phyloP scores from a whole-genome alignment of 37 sponge, comb jelly and placozoan species.

The Beroe forskalii region DNA sequence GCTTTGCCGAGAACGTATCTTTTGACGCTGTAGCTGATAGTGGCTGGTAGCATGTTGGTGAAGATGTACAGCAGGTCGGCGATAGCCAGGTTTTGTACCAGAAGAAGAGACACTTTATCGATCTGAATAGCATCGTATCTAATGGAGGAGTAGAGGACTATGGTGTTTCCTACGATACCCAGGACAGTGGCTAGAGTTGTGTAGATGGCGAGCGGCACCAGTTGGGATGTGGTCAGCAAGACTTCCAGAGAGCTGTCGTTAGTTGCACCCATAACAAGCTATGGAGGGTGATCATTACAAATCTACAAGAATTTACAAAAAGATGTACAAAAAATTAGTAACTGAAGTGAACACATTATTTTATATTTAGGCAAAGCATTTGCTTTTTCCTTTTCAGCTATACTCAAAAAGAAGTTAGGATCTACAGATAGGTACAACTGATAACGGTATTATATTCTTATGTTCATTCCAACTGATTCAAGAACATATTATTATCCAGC shows the following conservation, averaged over 20 bases:
- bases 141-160: constrained; percentile 64
- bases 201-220: constrained; percentile 13
- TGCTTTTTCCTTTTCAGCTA: no score
- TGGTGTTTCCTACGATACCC: constrained; percentile 18
- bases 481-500: no score
- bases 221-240: background rate
- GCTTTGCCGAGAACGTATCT: background rate
- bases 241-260: constrained; percentile 10
- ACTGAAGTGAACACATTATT: no score
- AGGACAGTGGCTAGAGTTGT: background rate
- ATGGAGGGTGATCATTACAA: no score
- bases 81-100: constrained; percentile 32
- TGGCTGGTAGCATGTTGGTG: constrained; percentile 2
- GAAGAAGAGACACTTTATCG: background rate
- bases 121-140: constrained; percentile 46
- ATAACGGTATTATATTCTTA: no score
- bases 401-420: no score
- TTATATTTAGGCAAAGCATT: no score
- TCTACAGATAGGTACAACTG: no score
- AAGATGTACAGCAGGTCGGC: constrained; percentile 53
- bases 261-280: background rate
- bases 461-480: no score
- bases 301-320: no score
- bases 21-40: background rate
- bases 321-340: no score